phyloP scores from a whole-genome alignment of 2,797 vertebrate species.

The Molossus alvarezi region DNA sequence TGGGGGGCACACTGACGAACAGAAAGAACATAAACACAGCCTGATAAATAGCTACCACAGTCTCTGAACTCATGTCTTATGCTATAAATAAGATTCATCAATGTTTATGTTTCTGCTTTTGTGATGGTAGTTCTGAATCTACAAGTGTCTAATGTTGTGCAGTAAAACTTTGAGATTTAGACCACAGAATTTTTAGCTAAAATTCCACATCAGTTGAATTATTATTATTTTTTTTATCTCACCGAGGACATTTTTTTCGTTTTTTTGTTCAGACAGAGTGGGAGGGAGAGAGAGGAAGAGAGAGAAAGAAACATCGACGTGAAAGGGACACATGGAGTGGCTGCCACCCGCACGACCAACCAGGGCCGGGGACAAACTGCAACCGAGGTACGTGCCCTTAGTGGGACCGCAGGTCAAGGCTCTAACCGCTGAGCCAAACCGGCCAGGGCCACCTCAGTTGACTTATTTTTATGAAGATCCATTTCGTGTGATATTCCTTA shows the following conservation, averaged over 20 bases:
- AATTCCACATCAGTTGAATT: slow-evolving; percentile 44
- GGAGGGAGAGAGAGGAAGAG: too few relatives aligned
- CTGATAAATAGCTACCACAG: neutral
- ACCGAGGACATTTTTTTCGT: too few relatives aligned
- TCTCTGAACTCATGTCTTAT: neutral
- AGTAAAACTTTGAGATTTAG: neutral
- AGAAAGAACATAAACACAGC: neutral
- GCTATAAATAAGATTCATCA: slow-evolving; percentile 17
- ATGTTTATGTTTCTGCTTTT: slow-evolving; percentile 23
- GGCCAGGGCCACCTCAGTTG: neutral
- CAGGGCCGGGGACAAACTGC: too few relatives aligned
- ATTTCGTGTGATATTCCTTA: slow-evolving; percentile 56
- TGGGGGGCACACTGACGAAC: neutral
- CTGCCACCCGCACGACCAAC: too few relatives aligned
- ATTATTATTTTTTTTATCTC: slow-evolving; percentile 1
- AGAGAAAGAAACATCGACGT: too few relatives aligned
- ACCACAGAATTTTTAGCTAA: slow-evolving; percentile 6
- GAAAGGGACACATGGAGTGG: too few relatives aligned
- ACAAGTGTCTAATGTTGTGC: neutral
- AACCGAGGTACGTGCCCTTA: too few relatives aligned
- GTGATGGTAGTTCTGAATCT: neutral
- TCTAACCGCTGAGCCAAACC: too few relatives aligned
- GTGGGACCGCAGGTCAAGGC: too few relatives aligned
- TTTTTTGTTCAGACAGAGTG: too few relatives aligned
- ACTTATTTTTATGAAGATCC: slow-evolving; percentile 59